A percentile compares a stretch with the other conserved stretches of the same genome.
phyloP scores from a whole-genome alignment of 2,113 vertebrate genomes.

The Muntiacus muntjak region DNA sequence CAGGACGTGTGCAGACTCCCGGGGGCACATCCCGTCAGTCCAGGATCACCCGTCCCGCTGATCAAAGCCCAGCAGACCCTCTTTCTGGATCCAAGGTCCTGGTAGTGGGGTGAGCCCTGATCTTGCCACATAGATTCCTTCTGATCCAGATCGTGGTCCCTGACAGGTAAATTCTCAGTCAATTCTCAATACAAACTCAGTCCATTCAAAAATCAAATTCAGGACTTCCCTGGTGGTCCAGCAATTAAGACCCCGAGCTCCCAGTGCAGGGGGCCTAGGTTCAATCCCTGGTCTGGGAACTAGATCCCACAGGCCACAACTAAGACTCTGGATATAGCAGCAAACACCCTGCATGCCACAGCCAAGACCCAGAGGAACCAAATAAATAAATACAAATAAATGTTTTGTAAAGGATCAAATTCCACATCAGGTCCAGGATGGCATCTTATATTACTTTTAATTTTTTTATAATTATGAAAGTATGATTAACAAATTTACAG shows the following conservation, averaged over 20 bases:
- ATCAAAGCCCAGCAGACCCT: neutral
- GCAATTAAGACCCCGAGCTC: neutral
- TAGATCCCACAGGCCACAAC: neutral
- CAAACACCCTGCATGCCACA: neutral
- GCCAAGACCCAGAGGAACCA: neutral
- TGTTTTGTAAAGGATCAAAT: neutral
- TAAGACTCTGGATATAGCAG: neutral
- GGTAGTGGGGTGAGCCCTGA: neutral
- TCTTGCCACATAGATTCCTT: neutral
- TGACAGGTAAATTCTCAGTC: neutral
- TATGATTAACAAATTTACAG: neutral
- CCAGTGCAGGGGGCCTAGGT: neutral
- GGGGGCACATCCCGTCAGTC: neutral
- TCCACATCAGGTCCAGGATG: neutral
- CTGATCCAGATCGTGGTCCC: neutral
- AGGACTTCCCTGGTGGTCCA: neutral
- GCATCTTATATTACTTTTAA: neutral
- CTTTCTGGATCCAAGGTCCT: neutral
- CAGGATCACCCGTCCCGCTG: fast-evolving
- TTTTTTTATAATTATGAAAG: neutral
- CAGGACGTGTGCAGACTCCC: neutral
- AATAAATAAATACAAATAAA: neutral
- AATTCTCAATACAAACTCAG: neutral
- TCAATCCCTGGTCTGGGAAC: neutral
- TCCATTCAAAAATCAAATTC: neutral